Evolutionary conservation across 1,140 invertebrate genomes (phyloP), one percentile per base, ranked within the genome.

Genomic region (Microplitis mediator): DNA sequence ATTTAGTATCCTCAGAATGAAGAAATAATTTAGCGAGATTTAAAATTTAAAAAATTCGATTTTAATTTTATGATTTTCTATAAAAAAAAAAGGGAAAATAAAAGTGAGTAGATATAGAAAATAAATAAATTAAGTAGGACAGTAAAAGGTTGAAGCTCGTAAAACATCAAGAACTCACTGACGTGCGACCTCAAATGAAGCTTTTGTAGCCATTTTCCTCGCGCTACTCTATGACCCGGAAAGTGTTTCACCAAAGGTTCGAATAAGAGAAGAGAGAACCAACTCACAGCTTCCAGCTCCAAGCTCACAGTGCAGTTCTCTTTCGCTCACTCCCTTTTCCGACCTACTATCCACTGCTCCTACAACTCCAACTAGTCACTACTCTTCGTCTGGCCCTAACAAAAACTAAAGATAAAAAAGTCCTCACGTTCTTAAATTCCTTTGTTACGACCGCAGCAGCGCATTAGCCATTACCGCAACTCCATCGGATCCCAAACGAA

Each of bases 111-210:
- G 39, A 45, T 11, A 45, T 45, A 45, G 6, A 54, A n/a, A n/a
- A 54, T 54, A 54, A 54, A 54, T 54, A 54, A 54, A 54, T 54
- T 54, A 54, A 54, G 16, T 14, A 54, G 13, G 52, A 54, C 13
- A 54, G 16, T 54, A 54, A 54, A 54, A 54, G 16, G 3, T 54
- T 16, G 52, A n/a, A 54, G 3, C 16, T 16, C 16, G 13, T 14
- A 54, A 54, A 60, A 60, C 31, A 60, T 60, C 31, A 32, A 31
- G 16, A 13, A 32, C 9, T 32, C 56, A 31, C 56, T 31, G 31
- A 11, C 56, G 31, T 31, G 56, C 63, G 63, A 65, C 63, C 63
- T 50, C 36, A 65, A 65, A 65, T 51, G 63, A 65, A 51, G n/a
- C 39, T 65, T 65, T 65, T 65, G 63, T 65, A 35, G 23, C n/a